A percentile compares a stretch with the other conserved stretches of the same genome.
phyloP scores from a whole-genome alignment of 2,797 vertebrate species.

The Ataeniobius toweri region DNA sequence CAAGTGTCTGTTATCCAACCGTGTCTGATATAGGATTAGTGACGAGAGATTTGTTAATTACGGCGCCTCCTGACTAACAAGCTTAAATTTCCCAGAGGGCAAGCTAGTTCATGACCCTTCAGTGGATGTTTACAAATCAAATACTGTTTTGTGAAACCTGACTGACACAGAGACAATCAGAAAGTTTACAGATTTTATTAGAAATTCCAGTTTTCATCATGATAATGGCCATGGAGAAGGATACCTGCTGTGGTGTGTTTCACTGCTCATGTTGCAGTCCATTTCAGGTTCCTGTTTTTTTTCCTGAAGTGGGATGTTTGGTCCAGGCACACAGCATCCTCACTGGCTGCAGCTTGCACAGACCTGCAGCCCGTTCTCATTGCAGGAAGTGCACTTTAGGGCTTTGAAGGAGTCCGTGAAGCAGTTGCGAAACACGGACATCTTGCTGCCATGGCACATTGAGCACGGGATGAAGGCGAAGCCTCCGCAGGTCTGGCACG shows the following conservation, averaged over 20 bases:
- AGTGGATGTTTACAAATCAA: neutral
- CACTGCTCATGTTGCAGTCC: conserved; percentile 46
- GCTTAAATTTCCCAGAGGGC: conserved; percentile 43
- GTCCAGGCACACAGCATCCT: conserved; percentile 75
- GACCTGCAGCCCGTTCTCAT: conserved; percentile 95
- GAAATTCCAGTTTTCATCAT: conserved; percentile 56
- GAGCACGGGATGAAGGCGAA: conserved; percentile 95
- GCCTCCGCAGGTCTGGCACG: conserved; percentile 92
- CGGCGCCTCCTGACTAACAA: conserved; percentile 45
- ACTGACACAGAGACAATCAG: neutral
- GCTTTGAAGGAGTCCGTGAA: conserved; percentile 99
- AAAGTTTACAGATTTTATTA: conserved; percentile 61
- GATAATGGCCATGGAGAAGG: conserved; percentile 68
- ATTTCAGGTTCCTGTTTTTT: conserved; percentile 36
- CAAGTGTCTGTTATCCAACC: conserved; percentile 27
- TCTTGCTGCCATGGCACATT: conserved; percentile 99
- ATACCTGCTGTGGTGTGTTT: conserved; percentile 33
- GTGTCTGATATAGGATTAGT: conserved; percentile 64
- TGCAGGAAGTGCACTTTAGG: conserved; percentile 96
- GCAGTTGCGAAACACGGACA: conserved; percentile 97
- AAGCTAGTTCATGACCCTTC: conserved; percentile 27
- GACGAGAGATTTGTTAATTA: conserved; percentile 45
- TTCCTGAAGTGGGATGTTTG: conserved; percentile 26
- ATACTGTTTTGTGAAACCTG: neutral
- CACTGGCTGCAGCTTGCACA: conserved; percentile 87